Conservation (phyloP, 2,888 invertebrate genomes). For the Drosophila sordidula region DNA sequence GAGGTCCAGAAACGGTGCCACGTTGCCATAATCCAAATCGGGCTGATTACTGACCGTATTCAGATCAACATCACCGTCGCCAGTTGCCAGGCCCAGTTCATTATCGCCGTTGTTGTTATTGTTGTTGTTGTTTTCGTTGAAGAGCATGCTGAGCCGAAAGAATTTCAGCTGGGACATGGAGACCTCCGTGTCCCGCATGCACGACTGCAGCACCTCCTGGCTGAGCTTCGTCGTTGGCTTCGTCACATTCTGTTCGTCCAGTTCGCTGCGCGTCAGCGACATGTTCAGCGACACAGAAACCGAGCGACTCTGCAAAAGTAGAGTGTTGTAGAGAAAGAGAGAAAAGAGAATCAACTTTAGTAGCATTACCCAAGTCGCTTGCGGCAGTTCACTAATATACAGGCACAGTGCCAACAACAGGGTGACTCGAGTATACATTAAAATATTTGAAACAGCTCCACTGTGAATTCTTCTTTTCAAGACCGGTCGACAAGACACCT, state of each 20-base stretch:
- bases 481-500: neutral
- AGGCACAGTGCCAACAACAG: constrained; percentile 40
- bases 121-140: constrained; percentile 48
- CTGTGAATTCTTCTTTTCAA: neutral
- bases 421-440: constrained; percentile 37
- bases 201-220: constrained; percentile 69
- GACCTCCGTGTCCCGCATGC: constrained; percentile 76
- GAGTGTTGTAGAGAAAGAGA: neutral
- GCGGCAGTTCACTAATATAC: constrained; percentile 34
- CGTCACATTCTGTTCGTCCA: constrained; percentile 40
- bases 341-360: neutral
- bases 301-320: constrained; percentile 52
- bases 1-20: constrained; percentile 39
- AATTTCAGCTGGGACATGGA: constrained; percentile 79
- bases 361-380: constrained; percentile 58
- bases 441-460: neutral
- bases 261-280: constrained; percentile 66
- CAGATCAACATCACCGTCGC: constrained; percentile 34
- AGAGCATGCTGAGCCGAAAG: constrained; percentile 63
- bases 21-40: constrained; percentile 43
- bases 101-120: constrained; percentile 22
- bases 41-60: constrained; percentile 33
- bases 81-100: constrained; percentile 19
- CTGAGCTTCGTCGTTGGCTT: constrained; percentile 23
- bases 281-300: constrained; percentile 72